Conservation (phyloP, 2,113 vertebrate species). For the Brachyhypopomus gauderio region DNA sequence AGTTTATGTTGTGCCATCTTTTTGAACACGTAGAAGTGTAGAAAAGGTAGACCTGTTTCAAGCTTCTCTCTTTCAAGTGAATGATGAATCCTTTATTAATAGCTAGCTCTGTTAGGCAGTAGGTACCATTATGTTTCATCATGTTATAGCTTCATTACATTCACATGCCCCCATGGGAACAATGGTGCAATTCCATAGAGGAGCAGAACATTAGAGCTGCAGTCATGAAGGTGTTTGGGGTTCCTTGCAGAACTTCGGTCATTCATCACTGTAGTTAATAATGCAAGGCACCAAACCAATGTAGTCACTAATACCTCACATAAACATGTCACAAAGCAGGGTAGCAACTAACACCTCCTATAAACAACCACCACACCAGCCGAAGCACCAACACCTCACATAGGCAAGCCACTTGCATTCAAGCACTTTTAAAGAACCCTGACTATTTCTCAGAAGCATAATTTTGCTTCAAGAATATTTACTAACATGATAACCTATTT, state of each 20-base stretch:
- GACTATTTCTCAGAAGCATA: too few relatives aligned
- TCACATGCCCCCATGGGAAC: not conserved
- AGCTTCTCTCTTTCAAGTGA: not conserved
- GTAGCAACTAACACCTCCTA: too few relatives aligned
- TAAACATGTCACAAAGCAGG: too few relatives aligned
- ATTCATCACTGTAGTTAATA: not conserved
- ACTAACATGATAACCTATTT: too few relatives aligned
- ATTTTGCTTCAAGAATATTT: too few relatives aligned
- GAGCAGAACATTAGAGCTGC: not conserved
- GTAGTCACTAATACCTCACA: not conserved
- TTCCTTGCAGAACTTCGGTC: not conserved
- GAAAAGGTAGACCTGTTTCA: slow-evolving; percentile 18
- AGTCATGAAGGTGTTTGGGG: not conserved
- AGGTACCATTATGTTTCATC: not conserved
- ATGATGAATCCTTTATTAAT: not conserved
- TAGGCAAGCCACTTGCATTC: too few relatives aligned
- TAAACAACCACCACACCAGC: too few relatives aligned
- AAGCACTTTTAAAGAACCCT: too few relatives aligned
- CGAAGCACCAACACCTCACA: too few relatives aligned
- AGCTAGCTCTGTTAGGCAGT: not conserved
- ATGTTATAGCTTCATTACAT: slow-evolving; percentile 1
- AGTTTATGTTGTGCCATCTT: not conserved
- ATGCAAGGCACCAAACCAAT: not conserved
- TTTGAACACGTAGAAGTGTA: not conserved
- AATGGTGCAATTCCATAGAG: not conserved